Evolutionary conservation across 2,797 vertebrate genomes (phyloP), one percentile per base, ranked within the genome.

Genomic region (Poeciliopsis presidionis): DNA sequence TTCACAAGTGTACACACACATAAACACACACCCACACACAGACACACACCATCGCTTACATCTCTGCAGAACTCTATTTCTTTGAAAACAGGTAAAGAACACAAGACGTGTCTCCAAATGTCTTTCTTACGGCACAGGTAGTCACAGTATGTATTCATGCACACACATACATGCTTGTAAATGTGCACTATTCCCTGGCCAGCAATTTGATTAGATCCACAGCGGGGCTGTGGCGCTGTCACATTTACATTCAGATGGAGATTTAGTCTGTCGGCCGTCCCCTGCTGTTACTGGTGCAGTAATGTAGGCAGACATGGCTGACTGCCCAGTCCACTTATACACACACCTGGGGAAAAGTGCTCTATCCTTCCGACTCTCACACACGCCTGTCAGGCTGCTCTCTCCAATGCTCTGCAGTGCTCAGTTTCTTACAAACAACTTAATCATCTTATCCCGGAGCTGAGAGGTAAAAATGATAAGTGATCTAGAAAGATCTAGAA

Each of bases 171-270:
- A 72, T 79, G 77, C 79, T 83, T 79, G 78, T 78, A 74, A 87
- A 85, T 79, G 84, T 90, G 85, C 47, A 69, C 77, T 63, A 79
- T 87, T 92, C 88, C 88, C 88, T 33, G 76, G 89, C 79, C 81
- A 55, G 90, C 92, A 87, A 92, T 93, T 89, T 93, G 92, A 91
- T 93, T 92, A 89, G 84, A 91, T 87, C 88, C 90, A 88, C 89
- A 90, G 90, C 71, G 45, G 89, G 91, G 86, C 88, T 79, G 88
- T 88, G 88, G 80, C 81, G 86, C 89, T 90, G 87, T 93, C 89
- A 90, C 90, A 92, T 93, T 92, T 92, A 90, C 91, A 94, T 94
- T 94, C 91, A 92, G 92, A 93, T 93, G 89, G 87, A 93, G 93
- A 93, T 93, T 93, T 92, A 90, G 91, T 90, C 91, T 92, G 92